Evolutionary conservation across 2,113 vertebrate species (phyloP).

Genomic region (Tachysurus fulvidraco): DNA sequence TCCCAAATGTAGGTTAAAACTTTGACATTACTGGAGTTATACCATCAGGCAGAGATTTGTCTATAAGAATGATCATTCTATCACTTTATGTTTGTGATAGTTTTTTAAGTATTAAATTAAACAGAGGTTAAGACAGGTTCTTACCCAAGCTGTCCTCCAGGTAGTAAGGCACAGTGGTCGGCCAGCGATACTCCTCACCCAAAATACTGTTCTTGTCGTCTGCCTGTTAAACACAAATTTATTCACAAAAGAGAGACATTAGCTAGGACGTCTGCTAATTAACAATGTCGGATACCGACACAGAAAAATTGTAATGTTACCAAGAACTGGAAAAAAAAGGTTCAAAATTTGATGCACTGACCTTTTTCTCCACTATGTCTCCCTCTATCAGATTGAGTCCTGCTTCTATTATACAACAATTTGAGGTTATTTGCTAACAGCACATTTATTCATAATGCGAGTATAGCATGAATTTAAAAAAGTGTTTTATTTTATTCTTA

Average conservation of each 20-base stretch:
- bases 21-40: neutral
- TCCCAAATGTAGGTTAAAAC: neutral
- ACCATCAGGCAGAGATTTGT: neutral
- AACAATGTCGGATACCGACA: neutral
- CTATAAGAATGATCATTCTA: neutral
- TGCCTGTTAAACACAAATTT: constrained; percentile 45
- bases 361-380: constrained; percentile 75
- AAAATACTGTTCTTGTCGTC: constrained; percentile 76
- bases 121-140: neutral
- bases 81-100: neutral
- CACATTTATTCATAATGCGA: neutral
- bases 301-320: neutral
- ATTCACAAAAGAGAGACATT: neutral
- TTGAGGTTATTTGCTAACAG: constrained; percentile 20
- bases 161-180: constrained; percentile 81
- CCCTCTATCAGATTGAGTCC: constrained; percentile 84
- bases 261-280: no score
- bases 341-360: constrained; percentile 65
- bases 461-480: neutral
- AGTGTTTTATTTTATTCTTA: constrained; percentile 52
- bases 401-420: constrained; percentile 67
- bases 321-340: constrained; percentile 38
- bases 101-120: neutral
- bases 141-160: constrained; percentile 84
- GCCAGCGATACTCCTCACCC: constrained; percentile 81